These are phyloP conservation scores for Dendrolimus kikuchii DNA, from an alignment of 1,140 invertebrate species.

Conservation along the genomic window DNA sequence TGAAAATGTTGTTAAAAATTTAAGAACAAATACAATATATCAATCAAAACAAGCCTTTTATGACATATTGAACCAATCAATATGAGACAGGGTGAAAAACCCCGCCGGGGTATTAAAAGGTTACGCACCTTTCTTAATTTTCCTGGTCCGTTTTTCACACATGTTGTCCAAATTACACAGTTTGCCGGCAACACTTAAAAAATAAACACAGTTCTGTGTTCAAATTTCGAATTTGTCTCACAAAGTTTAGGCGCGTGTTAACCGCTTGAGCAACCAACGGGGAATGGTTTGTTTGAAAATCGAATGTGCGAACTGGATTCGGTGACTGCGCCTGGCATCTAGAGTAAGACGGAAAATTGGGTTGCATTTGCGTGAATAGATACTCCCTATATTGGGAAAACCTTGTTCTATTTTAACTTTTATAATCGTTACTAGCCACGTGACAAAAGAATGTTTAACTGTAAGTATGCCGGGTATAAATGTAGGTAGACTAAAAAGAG, in stretches of 20 bases:
- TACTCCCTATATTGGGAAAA: constrained; percentile 4
- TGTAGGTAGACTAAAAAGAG: too few species aligned
- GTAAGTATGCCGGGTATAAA: too few species aligned
- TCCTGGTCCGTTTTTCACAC: constrained; percentile 58
- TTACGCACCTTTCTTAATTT: constrained; percentile 51
- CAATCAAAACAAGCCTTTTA: too few species aligned
- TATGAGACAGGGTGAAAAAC: background rate
- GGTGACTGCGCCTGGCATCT: constrained; percentile 8
- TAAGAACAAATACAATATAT: too few species aligned
- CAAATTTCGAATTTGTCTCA: background rate
- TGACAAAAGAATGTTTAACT: background rate
- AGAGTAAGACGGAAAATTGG: constrained; percentile 36
- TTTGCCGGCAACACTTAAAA: constrained; percentile 30
- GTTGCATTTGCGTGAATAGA: constrained; percentile 18
- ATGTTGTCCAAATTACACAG: constrained; percentile 41
- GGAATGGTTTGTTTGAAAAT: constrained; percentile 42
- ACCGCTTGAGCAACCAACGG: constrained; percentile 24
- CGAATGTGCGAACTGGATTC: constrained; percentile 29
- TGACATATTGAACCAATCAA: too few species aligned
- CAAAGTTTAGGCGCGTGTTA: constrained; percentile 22
- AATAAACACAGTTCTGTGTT: constrained; percentile 4
- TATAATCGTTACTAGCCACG: too few species aligned
- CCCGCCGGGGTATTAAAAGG: background rate
- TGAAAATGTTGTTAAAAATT: too few species aligned
- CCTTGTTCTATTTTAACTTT: background rate